Percentiles rank a stretch among this genome's conserved stretches.
These are phyloP conservation scores for Macrocentrus cingulum DNA, from an alignment of 1,140 invertebrate genomes.

Conservation along the genomic window DNA sequence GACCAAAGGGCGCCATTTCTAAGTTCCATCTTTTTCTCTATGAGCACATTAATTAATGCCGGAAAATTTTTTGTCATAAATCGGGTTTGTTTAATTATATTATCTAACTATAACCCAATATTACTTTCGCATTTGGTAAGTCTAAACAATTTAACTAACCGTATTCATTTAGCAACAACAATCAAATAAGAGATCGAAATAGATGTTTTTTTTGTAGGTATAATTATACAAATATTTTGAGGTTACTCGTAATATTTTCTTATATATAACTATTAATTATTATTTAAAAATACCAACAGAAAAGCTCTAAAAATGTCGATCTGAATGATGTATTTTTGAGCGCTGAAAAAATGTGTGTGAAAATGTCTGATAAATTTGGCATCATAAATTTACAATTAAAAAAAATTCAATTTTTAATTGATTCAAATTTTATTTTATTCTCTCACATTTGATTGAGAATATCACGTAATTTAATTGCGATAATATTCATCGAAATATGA, in stretches of 20 bases:
- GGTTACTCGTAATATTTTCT: background rate
- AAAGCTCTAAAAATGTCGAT: slow-evolving; percentile 11
- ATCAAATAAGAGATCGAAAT: slow-evolving; percentile 26
- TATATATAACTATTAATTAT: slow-evolving; percentile 11
- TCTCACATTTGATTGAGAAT: too few species aligned
- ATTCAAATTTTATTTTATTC: too few species aligned
- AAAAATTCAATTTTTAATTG: too few species aligned
- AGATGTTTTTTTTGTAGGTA: background rate
- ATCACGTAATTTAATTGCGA: too few species aligned
- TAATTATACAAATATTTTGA: slow-evolving; percentile 19
- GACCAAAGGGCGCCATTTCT: too few species aligned
- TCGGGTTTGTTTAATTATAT: slow-evolving; percentile 9
- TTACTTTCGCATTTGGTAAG: slow-evolving; percentile 23
- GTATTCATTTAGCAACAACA: slow-evolving; percentile 24
- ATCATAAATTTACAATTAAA: too few species aligned
- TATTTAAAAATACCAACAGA: slow-evolving; percentile 7
- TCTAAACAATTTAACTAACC: slow-evolving; percentile 22
- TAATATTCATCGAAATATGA: too few species aligned
- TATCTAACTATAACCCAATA: background rate
- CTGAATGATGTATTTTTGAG: too few species aligned
- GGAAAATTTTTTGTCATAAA: background rate
- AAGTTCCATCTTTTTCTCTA: background rate
- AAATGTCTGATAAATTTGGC: too few species aligned
- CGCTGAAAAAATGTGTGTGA: too few species aligned
- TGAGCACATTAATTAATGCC: too few species aligned